These are phyloP conservation scores for Suricata suricatta DNA, from an alignment of 2,113 vertebrate genomes.

Conservation along the genomic window DNA sequence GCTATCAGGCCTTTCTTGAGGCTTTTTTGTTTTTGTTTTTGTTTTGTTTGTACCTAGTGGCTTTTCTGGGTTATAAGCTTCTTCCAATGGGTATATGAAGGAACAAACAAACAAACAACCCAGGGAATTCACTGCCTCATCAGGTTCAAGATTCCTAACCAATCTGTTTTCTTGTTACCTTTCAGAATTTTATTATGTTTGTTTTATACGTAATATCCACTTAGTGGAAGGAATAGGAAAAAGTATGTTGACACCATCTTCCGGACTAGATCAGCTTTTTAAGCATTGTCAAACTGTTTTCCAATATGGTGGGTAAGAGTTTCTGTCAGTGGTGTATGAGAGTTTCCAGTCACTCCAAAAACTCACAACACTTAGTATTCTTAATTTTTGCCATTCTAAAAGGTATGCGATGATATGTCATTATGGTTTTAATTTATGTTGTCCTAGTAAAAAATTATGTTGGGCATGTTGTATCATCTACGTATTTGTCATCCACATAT, in stretches of 20 bases:
- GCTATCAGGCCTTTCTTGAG: background rate
- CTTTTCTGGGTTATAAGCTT: background rate
- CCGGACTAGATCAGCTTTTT: background rate
- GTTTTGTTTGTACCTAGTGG: background rate
- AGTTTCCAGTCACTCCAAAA: background rate
- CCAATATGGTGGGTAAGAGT: background rate
- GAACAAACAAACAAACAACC: background rate
- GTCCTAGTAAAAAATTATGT: background rate
- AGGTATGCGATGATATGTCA: background rate
- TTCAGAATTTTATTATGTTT: background rate
- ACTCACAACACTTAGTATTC: background rate
- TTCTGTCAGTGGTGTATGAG: background rate
- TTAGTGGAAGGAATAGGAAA: background rate
- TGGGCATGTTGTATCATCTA: background rate
- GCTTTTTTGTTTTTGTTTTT: background rate
- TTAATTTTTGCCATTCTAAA: background rate
- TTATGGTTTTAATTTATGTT: background rate
- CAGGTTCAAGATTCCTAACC: background rate
- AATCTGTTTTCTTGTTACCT: background rate
- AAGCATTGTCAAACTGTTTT: background rate
- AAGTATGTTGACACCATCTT: background rate
- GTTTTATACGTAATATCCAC: background rate
- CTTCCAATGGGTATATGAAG: background rate
- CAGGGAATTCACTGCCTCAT: background rate
- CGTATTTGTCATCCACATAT: background rate